A percentile compares a stretch with the other conserved stretches of the same genome.
Conservation (phyloP, 2,113 vertebrate genomes). For the Corvus cornix region DNA sequence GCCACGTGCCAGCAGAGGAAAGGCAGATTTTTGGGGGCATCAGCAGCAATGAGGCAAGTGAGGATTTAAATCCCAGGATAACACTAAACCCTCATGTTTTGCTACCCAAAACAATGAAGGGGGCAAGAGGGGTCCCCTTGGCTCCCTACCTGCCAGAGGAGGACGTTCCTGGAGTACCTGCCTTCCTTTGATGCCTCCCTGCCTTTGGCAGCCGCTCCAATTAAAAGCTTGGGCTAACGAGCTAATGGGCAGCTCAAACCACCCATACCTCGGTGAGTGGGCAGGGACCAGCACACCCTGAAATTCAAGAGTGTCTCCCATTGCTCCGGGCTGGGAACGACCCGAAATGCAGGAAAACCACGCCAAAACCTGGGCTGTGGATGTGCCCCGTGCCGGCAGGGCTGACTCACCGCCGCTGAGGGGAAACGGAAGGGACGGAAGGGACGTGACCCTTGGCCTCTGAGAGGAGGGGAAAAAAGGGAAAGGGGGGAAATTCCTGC, state of each 20-base stretch:
- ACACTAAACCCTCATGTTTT: accelerated
- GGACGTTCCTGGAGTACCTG: background rate
- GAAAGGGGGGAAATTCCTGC: background rate
- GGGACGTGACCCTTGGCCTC: background rate
- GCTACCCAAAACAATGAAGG: background rate
- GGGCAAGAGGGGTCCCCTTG: accelerated
- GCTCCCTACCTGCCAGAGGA: background rate
- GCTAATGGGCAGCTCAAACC: background rate
- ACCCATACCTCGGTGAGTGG: background rate
- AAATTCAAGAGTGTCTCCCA: background rate
- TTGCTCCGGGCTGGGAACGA: background rate
- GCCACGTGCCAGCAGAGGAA: background rate
- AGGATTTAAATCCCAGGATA: background rate
- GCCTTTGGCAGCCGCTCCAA: background rate
- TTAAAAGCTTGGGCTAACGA: background rate
- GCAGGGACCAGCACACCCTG: background rate
- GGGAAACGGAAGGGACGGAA: background rate
- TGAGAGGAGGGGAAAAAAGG: background rate
- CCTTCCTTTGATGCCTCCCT: background rate
- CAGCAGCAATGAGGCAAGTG: background rate
- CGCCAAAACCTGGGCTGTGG: background rate
- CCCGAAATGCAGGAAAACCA: background rate
- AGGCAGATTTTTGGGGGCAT: background rate
- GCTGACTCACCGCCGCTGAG: background rate
- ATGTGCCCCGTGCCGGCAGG: accelerated